phyloP scores from a whole-genome alignment of 2,797 vertebrate species.

The Danionella dracula region DNA sequence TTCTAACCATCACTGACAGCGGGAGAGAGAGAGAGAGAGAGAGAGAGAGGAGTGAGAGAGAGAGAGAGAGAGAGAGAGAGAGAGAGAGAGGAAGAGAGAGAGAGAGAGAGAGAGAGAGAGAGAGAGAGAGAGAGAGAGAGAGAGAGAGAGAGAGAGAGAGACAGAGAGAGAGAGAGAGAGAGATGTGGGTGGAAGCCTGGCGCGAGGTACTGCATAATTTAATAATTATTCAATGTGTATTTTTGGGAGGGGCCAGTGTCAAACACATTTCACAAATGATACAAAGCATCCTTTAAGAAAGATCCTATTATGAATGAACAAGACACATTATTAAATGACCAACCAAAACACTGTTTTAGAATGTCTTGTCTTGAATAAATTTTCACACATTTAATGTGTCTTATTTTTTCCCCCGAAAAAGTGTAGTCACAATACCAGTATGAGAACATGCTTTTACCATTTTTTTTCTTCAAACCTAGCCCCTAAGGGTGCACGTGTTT shows the following conservation, averaged over 20 bases:
- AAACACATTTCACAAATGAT: too few relatives aligned
- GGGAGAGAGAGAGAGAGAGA: not conserved
- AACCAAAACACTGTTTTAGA: not conserved
- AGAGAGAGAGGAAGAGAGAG: too few relatives aligned
- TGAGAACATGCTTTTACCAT: constrained; percentile 1
- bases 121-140: too few relatives aligned
- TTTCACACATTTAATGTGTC: constrained; percentile 36
- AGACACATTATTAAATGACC: too few relatives aligned
- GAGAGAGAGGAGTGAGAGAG: not conserved
- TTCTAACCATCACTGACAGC: not conserved
- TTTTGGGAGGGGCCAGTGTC: not conserved
- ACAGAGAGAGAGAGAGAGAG: too few relatives aligned
- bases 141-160: too few relatives aligned
- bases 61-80: not conserved
- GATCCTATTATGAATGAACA: too few relatives aligned
- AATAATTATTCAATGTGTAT: constrained; percentile 23
- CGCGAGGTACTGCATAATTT: constrained; percentile 1
- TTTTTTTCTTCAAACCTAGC: constrained; percentile 3
- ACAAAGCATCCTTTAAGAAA: too few relatives aligned
- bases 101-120: too few relatives aligned
- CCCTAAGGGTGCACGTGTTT: not conserved
- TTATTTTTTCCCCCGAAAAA: constrained; percentile 35
- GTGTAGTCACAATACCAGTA: constrained; percentile 11
- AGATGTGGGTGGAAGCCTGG: not conserved
- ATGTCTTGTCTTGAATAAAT: constrained; percentile 2